Evolutionary conservation across 2,888 invertebrate species (phyloP).

Genomic region (Tenthredo livida): DNA sequence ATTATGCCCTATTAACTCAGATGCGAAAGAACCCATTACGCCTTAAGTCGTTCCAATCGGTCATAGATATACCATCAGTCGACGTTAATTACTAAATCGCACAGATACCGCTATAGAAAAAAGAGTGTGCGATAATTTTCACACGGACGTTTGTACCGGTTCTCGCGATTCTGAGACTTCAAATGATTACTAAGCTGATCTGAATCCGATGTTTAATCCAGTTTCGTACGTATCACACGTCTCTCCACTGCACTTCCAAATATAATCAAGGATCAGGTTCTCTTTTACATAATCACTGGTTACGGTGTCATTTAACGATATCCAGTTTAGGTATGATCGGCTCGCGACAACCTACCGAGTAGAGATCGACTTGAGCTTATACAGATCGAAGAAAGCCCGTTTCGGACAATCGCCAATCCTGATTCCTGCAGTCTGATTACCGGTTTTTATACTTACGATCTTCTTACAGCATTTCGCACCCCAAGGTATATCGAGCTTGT

Average conservation of each 20-base stretch:
- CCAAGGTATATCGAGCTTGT: too few species aligned
- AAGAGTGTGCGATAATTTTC: background rate
- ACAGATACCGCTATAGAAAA: too few species aligned
- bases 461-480: background rate
- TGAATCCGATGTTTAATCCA: background rate
- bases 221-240: background rate
- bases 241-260: background rate
- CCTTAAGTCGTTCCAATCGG: background rate
- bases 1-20: background rate
- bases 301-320: background rate
- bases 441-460: background rate
- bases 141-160: background rate
- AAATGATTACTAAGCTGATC: background rate
- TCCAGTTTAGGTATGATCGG: conserved; percentile 21
- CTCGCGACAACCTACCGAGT: background rate
- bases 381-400: background rate
- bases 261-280: conserved; percentile 17
- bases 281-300: conserved; percentile 35
- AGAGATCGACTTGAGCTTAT: conserved; percentile 4
- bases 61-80: background rate
- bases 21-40: background rate
- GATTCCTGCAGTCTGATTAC: background rate
- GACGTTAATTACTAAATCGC: background rate
- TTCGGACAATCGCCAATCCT: background rate
- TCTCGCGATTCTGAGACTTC: background rate